A percentile compares a stretch with the other conserved stretches of the same genome.
Evolutionary conservation across 2,113 vertebrate species (phyloP).

Genomic region (Daubentonia madagascariensis): DNA sequence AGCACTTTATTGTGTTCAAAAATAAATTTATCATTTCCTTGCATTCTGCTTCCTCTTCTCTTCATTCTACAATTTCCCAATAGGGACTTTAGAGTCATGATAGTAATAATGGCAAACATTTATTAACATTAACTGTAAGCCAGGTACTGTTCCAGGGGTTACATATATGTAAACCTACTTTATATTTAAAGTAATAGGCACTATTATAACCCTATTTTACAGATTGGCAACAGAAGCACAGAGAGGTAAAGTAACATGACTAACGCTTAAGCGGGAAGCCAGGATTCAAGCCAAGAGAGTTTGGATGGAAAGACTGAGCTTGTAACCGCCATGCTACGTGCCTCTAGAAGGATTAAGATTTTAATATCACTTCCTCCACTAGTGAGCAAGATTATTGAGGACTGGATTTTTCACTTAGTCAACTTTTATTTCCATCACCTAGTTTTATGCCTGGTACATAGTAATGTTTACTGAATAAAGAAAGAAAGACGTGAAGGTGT

Average conservation of each 20-base stretch:
- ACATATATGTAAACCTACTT: neutral
- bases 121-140: neutral
- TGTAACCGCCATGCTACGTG: neutral
- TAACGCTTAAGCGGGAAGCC: neutral
- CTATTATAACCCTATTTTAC: neutral
- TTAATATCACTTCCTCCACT: neutral
- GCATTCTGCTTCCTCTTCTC: neutral
- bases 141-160: neutral
- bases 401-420: neutral
- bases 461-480: neutral
- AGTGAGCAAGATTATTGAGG: neutral
- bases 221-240: neutral
- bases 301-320: neutral
- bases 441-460: neutral
- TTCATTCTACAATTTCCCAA: neutral
- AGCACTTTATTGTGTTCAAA: neutral
- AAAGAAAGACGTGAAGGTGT: neutral
- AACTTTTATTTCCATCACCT: neutral
- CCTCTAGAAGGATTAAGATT: neutral
- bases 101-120: neutral
- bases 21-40: neutral
- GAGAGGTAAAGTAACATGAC: neutral
- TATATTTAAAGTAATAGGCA: neutral
- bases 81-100: neutral
- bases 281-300: neutral